Percentiles rank a stretch among this genome's conserved stretches.
These are phyloP conservation scores for Turnix velox DNA, from an alignment of 2,113 vertebrate genomes.

Conservation along the genomic window DNA sequence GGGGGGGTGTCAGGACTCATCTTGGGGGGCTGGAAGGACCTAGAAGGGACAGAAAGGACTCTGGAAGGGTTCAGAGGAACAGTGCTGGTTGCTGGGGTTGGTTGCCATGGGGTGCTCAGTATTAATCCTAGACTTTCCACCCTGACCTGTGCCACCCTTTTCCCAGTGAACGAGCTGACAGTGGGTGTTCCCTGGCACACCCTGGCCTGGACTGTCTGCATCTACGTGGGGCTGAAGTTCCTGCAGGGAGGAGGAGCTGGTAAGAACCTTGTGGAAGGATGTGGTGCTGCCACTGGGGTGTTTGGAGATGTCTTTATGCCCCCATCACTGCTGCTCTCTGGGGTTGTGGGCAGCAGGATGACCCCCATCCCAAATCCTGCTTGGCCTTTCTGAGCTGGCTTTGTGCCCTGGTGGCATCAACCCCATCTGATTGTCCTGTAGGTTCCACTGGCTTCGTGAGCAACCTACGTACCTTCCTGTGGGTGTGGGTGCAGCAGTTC, in stretches of 20 bases:
- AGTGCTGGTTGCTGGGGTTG: not conserved
- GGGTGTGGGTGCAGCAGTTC: slow-evolving; percentile 97
- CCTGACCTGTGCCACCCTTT: not conserved
- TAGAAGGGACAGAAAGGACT: not conserved
- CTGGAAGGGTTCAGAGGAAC: not conserved
- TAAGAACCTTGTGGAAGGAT: not conserved
- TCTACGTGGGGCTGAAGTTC: slow-evolving; percentile 88
- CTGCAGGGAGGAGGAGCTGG: slow-evolving; percentile 93
- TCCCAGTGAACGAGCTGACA: slow-evolving; percentile 85
- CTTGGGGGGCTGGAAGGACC: not conserved
- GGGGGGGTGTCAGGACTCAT: accelerated
- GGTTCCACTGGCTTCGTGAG: slow-evolving; percentile 87
- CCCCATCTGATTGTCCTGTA: not conserved
- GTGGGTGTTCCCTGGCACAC: slow-evolving; percentile 76
- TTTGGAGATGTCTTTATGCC: accelerated
- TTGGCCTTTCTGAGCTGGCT: not conserved
- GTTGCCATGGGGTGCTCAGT: not conserved
- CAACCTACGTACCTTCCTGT: slow-evolving; percentile 90
- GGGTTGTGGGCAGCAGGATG: accelerated
- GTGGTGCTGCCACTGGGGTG: not conserved
- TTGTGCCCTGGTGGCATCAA: accelerated
- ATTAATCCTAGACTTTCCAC: not conserved
- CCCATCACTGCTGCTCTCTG: not conserved
- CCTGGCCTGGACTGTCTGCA: slow-evolving; percentile 80
- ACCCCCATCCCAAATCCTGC: not conserved